phyloP scores from a whole-genome alignment of 2,797 vertebrate genomes.

The Enteromius radiatus region DNA sequence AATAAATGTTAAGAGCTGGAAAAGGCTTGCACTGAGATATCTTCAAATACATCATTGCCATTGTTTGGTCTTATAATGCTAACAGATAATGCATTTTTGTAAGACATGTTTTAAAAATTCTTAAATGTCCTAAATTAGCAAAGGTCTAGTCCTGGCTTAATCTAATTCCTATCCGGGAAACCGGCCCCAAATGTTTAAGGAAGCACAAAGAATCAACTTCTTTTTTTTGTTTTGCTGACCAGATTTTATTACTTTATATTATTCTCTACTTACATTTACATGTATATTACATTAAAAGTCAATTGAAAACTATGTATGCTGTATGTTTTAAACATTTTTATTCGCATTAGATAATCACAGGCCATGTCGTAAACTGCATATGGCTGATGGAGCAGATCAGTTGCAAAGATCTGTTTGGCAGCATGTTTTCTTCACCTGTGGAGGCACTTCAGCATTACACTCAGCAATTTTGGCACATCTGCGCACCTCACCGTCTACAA shows the following conservation, averaged over 20 bases:
- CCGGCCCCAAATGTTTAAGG: conserved; percentile 10
- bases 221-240: conserved; percentile 9
- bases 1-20: no score
- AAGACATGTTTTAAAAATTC: no score
- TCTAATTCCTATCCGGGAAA: no score
- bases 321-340: not conserved
- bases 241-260: conserved; percentile 34
- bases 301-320: not conserved
- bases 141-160: no score
- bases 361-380: conserved; percentile 2
- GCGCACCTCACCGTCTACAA: conserved; percentile 59
- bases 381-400: conserved; percentile 34
- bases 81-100: no score
- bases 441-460: conserved; percentile 22
- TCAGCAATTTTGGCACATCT: conserved; percentile 52
- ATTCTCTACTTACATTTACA: conserved; percentile 1
- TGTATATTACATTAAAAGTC: not conserved
- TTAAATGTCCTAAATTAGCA: no score
- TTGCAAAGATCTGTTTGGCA: conserved; percentile 58
- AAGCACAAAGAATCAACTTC: not conserved
- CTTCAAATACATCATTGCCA: no score
- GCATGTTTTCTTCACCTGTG: conserved; percentile 46
- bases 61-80: no score
- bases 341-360: not conserved
- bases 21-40: no score